phyloP scores from a whole-genome alignment of 2,888 invertebrate species.

The Augiades crinisus region DNA sequence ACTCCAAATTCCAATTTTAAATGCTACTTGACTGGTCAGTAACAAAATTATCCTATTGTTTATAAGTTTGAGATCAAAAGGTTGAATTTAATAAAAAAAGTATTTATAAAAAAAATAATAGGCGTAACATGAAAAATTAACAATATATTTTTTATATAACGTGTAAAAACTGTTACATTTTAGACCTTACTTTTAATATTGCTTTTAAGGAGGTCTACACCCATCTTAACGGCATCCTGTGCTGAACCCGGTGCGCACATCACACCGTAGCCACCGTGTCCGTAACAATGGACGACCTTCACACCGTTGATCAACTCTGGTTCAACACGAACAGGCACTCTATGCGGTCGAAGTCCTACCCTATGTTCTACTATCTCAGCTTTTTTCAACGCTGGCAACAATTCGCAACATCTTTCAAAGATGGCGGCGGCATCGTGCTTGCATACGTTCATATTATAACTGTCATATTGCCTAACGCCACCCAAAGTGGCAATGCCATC shows the following conservation, averaged over 20 bases:
- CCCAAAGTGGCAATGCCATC: slow-evolving; percentile 89
- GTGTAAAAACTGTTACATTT: slow-evolving; percentile 18
- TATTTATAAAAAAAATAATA: too few species aligned
- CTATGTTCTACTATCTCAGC: slow-evolving; percentile 83
- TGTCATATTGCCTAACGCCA: slow-evolving; percentile 92
- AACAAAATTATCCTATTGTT: too few species aligned
- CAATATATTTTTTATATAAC: too few species aligned
- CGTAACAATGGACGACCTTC: slow-evolving; percentile 94
- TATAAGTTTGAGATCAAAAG: too few species aligned
- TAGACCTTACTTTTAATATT: slow-evolving; percentile 58
- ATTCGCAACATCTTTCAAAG: slow-evolving; percentile 87
- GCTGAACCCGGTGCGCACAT: slow-evolving; percentile 94
- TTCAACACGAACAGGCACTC: slow-evolving; percentile 88
- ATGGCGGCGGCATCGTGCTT: slow-evolving; percentile 89
- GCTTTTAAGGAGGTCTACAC: slow-evolving; percentile 76
- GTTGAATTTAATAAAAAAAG: too few species aligned
- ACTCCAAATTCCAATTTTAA: too few species aligned
- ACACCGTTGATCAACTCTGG: slow-evolving; percentile 77
- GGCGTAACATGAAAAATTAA: too few species aligned
- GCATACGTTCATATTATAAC: slow-evolving; percentile 84
- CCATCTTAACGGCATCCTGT: slow-evolving; percentile 86
- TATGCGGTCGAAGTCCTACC: slow-evolving; percentile 92
- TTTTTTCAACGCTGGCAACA: slow-evolving; percentile 85
- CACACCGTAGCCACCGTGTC: slow-evolving; percentile 97
- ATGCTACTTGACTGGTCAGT: too few species aligned